Evolutionary conservation across 1,140 invertebrate genomes (phyloP).

Genomic region (Drosophila quadrilineata): DNA sequence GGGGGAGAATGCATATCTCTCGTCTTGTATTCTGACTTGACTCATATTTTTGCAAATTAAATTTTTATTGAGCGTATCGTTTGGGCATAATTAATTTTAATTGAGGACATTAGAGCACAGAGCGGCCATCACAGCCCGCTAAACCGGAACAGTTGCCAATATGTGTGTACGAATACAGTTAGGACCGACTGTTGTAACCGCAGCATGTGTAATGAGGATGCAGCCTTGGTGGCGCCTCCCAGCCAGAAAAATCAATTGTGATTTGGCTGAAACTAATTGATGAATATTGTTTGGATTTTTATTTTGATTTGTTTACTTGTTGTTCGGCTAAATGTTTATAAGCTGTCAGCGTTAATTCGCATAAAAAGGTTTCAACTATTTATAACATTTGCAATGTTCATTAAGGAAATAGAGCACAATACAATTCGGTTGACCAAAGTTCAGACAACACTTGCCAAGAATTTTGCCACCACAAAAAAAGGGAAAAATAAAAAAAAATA

Average conservation of each 20-base stretch:
- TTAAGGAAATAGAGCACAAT: constrained; percentile 17
- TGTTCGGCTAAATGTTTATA: constrained; percentile 17
- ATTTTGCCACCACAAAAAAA: too few relatives aligned
- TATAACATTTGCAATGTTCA: constrained; percentile 4
- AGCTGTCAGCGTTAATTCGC: constrained; percentile 24
- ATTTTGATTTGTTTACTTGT: constrained; percentile 43
- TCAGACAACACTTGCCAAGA: constrained; percentile 13
- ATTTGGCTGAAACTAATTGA: constrained; percentile 39
- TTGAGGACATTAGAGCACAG: constrained; percentile 60
- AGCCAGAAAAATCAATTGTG: not conserved
- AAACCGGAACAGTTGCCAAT: constrained; percentile 26
- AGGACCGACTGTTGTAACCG: too few relatives aligned
- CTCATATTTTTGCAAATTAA: constrained; percentile 77
- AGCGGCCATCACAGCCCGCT: constrained; percentile 9
- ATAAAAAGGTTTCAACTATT: constrained; percentile 29
- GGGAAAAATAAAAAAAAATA: not conserved
- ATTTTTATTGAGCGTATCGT: constrained; percentile 80
- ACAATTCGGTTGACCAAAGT: constrained; percentile 18
- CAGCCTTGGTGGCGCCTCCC: constrained; percentile 10
- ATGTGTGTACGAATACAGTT: too few relatives aligned
- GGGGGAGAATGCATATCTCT: constrained; percentile 36
- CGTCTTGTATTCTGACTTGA: constrained; percentile 68
- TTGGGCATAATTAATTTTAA: constrained; percentile 80
- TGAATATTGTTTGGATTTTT: too few relatives aligned
- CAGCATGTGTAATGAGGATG: constrained; percentile 14